Conservation (phyloP, 2,797 vertebrate genomes). For the Holocentrus rufus region DNA sequence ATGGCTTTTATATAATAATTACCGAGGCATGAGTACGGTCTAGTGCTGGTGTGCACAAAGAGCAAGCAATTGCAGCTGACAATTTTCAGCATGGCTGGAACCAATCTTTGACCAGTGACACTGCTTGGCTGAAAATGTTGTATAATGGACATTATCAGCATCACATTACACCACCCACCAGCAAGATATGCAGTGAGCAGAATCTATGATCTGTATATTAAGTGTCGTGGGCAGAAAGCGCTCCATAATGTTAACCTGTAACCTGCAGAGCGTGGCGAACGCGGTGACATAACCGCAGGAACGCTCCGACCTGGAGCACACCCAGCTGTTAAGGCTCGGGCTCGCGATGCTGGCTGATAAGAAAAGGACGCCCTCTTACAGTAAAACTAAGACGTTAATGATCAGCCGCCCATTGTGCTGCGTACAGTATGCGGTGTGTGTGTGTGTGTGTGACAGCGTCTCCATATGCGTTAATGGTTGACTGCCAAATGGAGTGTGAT, state of each 20-base stretch:
- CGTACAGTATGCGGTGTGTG: background rate
- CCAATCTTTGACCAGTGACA: background rate
- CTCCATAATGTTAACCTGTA: background rate
- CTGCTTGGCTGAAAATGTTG: background rate
- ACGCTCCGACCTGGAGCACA: background rate
- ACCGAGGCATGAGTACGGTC: background rate
- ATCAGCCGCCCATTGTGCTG: constrained; percentile 28
- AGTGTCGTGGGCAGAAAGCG: background rate
- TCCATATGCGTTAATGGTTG: constrained; percentile 66
- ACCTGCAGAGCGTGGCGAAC: background rate
- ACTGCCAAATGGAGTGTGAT: constrained; percentile 56
- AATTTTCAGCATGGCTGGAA: background rate
- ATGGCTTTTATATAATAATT: background rate
- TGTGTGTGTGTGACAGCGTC: constrained; percentile 4
- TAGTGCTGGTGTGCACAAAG: background rate
- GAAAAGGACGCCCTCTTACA: constrained; percentile 6
- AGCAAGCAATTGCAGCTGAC: background rate
- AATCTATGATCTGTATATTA: background rate
- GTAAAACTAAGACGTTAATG: constrained; percentile 36
- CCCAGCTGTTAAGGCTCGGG: background rate
- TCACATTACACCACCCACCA: background rate
- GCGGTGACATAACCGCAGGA: constrained; percentile 21
- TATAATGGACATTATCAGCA: no score
- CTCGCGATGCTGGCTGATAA: constrained; percentile 9
- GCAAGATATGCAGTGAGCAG: background rate